These are phyloP conservation scores for Pseudopipra pipra DNA, from an alignment of 2,113 vertebrate genomes.

Conservation along the genomic window DNA sequence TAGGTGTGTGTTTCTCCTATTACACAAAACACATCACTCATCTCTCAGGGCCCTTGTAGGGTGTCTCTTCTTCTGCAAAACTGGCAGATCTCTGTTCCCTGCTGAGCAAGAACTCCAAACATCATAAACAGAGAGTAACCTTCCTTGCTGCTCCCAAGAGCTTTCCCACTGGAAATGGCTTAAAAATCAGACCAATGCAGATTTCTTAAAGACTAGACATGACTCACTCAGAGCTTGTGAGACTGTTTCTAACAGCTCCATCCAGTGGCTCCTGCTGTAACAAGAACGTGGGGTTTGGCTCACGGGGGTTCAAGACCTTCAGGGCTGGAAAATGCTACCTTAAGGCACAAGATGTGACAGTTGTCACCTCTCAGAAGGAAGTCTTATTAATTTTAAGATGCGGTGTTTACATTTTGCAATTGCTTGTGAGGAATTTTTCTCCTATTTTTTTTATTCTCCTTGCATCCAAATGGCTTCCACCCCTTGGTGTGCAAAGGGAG, in stretches of 20 bases:
- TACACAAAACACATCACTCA: fast-evolving
- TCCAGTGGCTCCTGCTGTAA: slow-evolving; percentile 24
- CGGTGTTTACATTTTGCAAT: background rate
- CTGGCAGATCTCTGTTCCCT: background rate
- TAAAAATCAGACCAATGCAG: background rate
- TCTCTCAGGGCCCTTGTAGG: background rate
- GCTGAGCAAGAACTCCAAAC: background rate
- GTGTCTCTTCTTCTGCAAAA: background rate
- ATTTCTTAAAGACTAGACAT: background rate
- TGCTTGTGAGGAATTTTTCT: background rate
- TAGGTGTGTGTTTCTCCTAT: background rate
- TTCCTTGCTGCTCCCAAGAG: background rate
- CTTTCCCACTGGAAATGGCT: background rate
- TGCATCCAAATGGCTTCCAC: background rate
- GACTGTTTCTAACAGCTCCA: slow-evolving; percentile 41
- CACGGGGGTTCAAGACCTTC: background rate
- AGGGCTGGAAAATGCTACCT: background rate
- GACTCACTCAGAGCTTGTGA: background rate
- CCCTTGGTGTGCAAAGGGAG: background rate
- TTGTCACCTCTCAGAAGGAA: background rate
- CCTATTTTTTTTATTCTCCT: background rate
- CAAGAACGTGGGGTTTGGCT: background rate
- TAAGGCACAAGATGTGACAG: background rate
- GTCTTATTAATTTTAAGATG: background rate
- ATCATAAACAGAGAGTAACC: background rate